Base-by-base conservation (phyloP, 1,140 invertebrate species). In the Megalonaias nervosa region DNA sequence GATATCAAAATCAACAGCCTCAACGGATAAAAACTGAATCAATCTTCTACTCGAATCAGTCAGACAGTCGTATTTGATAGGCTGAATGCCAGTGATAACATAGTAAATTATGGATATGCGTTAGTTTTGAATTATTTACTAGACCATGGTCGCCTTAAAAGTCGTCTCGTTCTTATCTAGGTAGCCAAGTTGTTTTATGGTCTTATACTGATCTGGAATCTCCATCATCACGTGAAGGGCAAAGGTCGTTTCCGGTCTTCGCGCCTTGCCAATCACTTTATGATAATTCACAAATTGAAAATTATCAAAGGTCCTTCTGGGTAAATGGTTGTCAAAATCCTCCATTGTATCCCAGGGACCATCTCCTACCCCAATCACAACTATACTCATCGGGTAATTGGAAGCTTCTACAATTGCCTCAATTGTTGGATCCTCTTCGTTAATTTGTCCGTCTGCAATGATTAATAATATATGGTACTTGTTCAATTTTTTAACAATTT, bases 281-380 rank as follows among this genome's bases (percentile, higher is more conserved):
- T 93, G 91, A 82, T 91, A 93, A 75, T 92, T 90, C 26, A 93
- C 92, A 84, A 93, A 93, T 79, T 93, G 92, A 83, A 93, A 93
- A 81, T 93, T 93, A 82, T 93, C 92, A 87, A 93, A 93, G 56
- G 89, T 86, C 71, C 93, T 75, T 79, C 91, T 90, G 0, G 93
- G 92, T 23, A 93, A 83, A 19, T 87, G 86, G 81, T 93, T 91
- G 76, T 93, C 93, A 82, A 93, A 93, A 59, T 92, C 89, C 60
- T 91, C 89, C 92, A 93, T 93, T 62, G 88, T 89, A 66, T 92
- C 90, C 92, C 92, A 93, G 0, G 92, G 92, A 19, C 93, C 92
- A 83, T 93, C 93, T 0, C 93, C 93, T 23, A 90, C 92, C 9
- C 93, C 93, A 17, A 93, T 92, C 14, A 93, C 90, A 62, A 93